These are phyloP conservation scores for Helicoverpa armigera DNA, from an alignment of 1,140 invertebrate species.

Conservation along the genomic window DNA sequence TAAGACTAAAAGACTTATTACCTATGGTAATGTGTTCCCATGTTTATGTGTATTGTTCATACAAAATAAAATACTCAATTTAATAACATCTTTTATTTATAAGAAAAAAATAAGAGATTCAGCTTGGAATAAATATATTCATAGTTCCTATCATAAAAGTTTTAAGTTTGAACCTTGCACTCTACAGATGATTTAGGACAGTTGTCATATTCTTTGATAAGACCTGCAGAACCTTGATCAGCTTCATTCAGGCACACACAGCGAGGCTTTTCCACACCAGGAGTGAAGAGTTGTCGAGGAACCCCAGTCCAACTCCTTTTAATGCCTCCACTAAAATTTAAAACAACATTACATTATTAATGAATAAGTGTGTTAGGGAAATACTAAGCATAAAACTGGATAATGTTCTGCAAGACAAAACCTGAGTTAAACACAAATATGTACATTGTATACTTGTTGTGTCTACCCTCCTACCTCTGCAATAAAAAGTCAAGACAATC, in stretches of 20 bases:
- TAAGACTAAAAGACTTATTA: constrained; percentile 18
- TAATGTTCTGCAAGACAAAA: too few relatives aligned
- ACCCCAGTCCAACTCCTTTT: constrained; percentile 94
- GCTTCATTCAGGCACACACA: constrained; percentile 93
- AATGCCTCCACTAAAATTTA: constrained; percentile 92
- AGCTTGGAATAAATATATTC: too few relatives aligned
- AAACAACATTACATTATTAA: background rate
- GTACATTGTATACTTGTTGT: too few relatives aligned
- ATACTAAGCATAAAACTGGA: too few relatives aligned
- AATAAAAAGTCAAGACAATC: too few relatives aligned
- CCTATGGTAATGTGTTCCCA: constrained; percentile 22
- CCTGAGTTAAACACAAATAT: too few relatives aligned
- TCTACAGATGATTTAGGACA: constrained; percentile 79
- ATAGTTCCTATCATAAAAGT: background rate
- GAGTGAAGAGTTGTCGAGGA: constrained; percentile 92
- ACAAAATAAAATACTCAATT: constrained; percentile 40
- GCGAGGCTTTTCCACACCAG: constrained; percentile 88
- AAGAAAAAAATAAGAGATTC: too few relatives aligned
- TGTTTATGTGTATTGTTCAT: constrained; percentile 6
- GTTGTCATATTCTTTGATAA: constrained; percentile 88
- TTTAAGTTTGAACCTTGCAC: constrained; percentile 54
- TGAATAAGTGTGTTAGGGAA: too few relatives aligned
- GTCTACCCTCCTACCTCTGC: too few relatives aligned
- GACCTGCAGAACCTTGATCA: constrained; percentile 84
- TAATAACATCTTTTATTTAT: background rate